Percentiles rank a stretch among this genome's conserved stretches.
phyloP scores from a whole-genome alignment of 2,888 invertebrate genomes.

The Diaphora mendica region DNA sequence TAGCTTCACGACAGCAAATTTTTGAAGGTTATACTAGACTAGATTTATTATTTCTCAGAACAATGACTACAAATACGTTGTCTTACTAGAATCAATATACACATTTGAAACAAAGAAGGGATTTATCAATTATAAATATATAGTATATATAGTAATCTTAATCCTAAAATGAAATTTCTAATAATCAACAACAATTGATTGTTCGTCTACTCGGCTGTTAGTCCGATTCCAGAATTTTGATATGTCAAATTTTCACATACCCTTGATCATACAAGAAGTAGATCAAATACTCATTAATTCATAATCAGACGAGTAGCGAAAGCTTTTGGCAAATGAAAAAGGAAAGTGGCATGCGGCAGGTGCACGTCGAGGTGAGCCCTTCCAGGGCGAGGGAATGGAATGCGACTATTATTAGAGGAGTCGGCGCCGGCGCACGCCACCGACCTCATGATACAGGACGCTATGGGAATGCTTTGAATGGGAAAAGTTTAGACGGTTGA shows the following conservation, averaged over 20 bases:
- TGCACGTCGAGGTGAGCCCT: slow-evolving; percentile 69
- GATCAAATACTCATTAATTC: slow-evolving; percentile 37
- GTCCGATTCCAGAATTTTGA: neutral
- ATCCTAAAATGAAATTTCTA: neutral
- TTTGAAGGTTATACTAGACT: neutral
- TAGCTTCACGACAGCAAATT: neutral
- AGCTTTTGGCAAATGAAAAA: slow-evolving; percentile 75
- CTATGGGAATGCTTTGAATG: slow-evolving; percentile 41
- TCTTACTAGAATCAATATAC: neutral
- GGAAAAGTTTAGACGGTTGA: slow-evolving; percentile 19
- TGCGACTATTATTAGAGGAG: slow-evolving; percentile 82
- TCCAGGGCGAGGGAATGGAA: slow-evolving; percentile 70
- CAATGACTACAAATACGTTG: neutral
- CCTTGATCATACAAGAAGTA: neutral
- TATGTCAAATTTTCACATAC: neutral
- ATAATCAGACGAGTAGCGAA: slow-evolving; percentile 57
- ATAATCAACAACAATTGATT: neutral
- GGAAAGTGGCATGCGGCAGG: slow-evolving; percentile 78
- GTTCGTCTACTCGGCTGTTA: neutral
- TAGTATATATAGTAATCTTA: neutral
- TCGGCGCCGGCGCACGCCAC: slow-evolving; percentile 77
- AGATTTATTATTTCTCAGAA: neutral
- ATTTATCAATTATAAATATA: neutral
- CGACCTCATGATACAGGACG: slow-evolving; percentile 64
- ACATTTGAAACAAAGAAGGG: neutral